Percentiles rank a stretch among this genome's conserved stretches.
Conservation (phyloP, 2,888 invertebrate species). For the Cephus nigrinus region DNA sequence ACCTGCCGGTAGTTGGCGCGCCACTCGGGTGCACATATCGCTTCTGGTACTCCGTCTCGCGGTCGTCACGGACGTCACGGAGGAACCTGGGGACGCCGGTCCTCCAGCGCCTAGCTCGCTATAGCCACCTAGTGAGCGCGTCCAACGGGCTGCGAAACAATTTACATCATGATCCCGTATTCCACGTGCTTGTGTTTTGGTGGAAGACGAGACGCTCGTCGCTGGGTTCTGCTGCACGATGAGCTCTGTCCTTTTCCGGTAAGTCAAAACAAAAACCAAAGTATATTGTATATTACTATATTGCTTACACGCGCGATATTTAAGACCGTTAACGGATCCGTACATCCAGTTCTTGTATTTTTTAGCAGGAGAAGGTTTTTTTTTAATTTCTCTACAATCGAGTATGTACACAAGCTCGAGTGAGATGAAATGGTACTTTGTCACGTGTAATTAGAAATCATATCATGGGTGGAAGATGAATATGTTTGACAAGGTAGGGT, state of each 20-base stretch:
- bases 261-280: conserved; percentile 21
- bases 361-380: too few relatives aligned
- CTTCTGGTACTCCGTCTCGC: conserved; percentile 17
- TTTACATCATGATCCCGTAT: conserved; percentile 51
- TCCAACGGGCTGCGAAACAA: conserved; percentile 19
- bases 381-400: too few relatives aligned
- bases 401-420: too few relatives aligned
- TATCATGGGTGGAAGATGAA: too few relatives aligned
- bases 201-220: conserved; percentile 40
- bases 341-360: too few relatives aligned
- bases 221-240: conserved; percentile 48
- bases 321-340: too few relatives aligned
- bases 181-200: conserved; percentile 54
- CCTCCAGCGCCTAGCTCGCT: conserved; percentile 15
- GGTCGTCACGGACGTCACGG: conserved; percentile 7
- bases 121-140: conserved; percentile 20
- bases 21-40: conserved; percentile 11
- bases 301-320: too few relatives aligned
- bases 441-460: too few relatives aligned
- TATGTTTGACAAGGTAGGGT: too few relatives aligned
- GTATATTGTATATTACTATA: too few relatives aligned
- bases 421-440: too few relatives aligned
- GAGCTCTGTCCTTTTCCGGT: conserved; percentile 43
- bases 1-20: conserved; percentile 16
- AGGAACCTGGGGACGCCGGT: conserved; percentile 16